Conservation (phyloP, 2,888 invertebrate genomes). For the Archips crataeganus region DNA sequence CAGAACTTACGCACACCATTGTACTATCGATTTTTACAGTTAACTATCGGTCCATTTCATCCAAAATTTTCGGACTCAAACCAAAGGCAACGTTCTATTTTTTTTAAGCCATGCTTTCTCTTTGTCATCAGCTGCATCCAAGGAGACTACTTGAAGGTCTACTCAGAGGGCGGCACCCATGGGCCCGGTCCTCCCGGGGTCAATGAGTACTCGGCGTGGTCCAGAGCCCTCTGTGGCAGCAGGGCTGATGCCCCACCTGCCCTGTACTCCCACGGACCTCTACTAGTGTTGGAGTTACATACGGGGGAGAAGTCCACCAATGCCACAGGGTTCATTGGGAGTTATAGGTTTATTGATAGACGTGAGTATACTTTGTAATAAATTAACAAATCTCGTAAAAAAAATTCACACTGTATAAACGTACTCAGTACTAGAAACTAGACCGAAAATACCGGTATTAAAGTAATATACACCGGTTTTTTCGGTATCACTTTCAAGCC, state of each 20-base stretch:
- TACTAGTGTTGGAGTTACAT: constrained; percentile 91
- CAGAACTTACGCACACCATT: no score
- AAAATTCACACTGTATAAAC: no score
- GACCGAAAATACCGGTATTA: no score
- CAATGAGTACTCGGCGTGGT: constrained; percentile 92
- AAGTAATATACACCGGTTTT: no score
- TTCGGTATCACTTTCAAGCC: no score
- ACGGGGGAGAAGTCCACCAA: constrained; percentile 80
- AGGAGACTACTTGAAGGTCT: constrained; percentile 92
- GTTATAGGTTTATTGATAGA: constrained; percentile 91
- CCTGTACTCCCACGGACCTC: constrained; percentile 90
- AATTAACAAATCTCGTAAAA: no score
- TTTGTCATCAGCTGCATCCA: constrained; percentile 88
- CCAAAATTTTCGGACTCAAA: no score
- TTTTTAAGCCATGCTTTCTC: not conserved
- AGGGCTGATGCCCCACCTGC: constrained; percentile 89
- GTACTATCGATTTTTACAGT: no score
- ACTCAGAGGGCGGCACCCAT: constrained; percentile 91
- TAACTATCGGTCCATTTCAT: no score
- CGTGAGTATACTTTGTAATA: constrained; percentile 82
- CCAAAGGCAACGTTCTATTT: no score
- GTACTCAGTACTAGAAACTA: no score
- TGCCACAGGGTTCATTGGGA: constrained; percentile 90
- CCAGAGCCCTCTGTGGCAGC: constrained; percentile 89
- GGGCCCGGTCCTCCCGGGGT: constrained; percentile 88